phyloP scores from a whole-genome alignment of 2,797 vertebrate species.

The Ptychobarbus kaznakovi region DNA sequence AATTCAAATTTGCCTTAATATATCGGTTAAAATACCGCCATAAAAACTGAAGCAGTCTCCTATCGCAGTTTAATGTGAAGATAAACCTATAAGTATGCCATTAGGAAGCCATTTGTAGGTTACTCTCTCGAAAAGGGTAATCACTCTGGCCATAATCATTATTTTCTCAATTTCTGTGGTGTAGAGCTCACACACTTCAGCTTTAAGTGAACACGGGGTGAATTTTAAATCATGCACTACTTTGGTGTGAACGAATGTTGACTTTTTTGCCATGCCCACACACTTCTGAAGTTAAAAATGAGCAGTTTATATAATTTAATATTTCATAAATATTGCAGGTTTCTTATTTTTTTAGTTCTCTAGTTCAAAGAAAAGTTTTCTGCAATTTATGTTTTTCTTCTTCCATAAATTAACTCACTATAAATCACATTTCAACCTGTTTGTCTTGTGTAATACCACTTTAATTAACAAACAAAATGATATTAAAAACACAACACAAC shows the following conservation, averaged over 20 bases:
- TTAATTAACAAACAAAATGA: too few species aligned
- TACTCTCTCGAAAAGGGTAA: neutral
- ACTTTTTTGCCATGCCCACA: neutral
- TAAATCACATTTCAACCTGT: neutral
- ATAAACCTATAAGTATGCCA: too few species aligned
- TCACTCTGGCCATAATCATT: neutral
- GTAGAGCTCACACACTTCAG: neutral
- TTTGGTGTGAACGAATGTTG: neutral
- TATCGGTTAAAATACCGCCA: neutral
- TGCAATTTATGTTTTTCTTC: neutral
- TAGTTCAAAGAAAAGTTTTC: neutral
- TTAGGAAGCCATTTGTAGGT: neutral
- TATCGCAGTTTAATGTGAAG: neutral
- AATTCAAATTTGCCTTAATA: neutral
- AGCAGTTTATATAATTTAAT: neutral
- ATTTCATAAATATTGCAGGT: neutral
- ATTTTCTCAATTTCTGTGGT: too few species aligned
- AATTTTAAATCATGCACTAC: neutral
- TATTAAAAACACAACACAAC: too few species aligned
- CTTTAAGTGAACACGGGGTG: neutral
- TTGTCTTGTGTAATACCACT: neutral
- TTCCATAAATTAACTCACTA: neutral
- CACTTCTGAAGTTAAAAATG: neutral
- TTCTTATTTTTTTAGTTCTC: neutral
- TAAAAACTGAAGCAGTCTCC: neutral